phyloP scores from a whole-genome alignment of 2,797 vertebrate genomes.

The Pogoniulus pusillus region DNA sequence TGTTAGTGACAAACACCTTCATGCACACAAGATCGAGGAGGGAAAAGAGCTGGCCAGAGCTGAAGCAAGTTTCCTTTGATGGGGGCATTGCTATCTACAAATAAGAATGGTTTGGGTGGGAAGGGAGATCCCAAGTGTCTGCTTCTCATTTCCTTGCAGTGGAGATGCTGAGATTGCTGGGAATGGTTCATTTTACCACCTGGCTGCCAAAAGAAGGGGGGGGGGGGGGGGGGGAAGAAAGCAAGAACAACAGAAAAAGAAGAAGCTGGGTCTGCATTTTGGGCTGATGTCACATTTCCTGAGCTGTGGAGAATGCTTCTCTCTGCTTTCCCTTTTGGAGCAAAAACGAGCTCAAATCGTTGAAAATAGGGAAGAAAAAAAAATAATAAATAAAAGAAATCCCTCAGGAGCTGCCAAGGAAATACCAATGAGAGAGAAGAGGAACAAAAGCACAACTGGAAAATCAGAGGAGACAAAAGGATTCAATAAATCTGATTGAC shows the following conservation, averaged over 20 bases:
- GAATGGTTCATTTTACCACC: slow-evolving; percentile 54
- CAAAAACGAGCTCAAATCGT: too few species aligned
- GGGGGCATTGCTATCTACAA: too few species aligned
- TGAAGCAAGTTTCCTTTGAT: too few species aligned
- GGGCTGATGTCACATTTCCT: slow-evolving; percentile 9
- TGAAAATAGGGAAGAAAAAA: neutral
- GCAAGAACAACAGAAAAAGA: too few species aligned
- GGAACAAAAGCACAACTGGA: slow-evolving; percentile 64
- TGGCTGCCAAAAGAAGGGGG: slow-evolving; percentile 1
- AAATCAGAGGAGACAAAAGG: slow-evolving; percentile 60
- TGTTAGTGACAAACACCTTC: too few species aligned
- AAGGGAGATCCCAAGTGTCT: slow-evolving; percentile 21
- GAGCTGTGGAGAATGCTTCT: too few species aligned
- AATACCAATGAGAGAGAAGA: slow-evolving; percentile 36
- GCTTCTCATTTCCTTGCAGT: slow-evolving; percentile 66
- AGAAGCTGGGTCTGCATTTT: slow-evolving; percentile 43
- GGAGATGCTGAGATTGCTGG: slow-evolving; percentile 61
- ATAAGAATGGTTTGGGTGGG: too few species aligned
- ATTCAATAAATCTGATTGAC: slow-evolving; percentile 38
- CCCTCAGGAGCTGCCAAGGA: slow-evolving; percentile 37
- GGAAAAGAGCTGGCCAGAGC: too few species aligned
- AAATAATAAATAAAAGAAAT: neutral
- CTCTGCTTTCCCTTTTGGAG: too few species aligned
- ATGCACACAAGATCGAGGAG: too few species aligned
- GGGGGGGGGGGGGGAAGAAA: too few species aligned